Percentiles rank a stretch among this genome's conserved stretches.
Evolutionary conservation across 92 coral and sea anemone species (phyloP).

Genomic region (Parazoanthus darwini): DNA sequence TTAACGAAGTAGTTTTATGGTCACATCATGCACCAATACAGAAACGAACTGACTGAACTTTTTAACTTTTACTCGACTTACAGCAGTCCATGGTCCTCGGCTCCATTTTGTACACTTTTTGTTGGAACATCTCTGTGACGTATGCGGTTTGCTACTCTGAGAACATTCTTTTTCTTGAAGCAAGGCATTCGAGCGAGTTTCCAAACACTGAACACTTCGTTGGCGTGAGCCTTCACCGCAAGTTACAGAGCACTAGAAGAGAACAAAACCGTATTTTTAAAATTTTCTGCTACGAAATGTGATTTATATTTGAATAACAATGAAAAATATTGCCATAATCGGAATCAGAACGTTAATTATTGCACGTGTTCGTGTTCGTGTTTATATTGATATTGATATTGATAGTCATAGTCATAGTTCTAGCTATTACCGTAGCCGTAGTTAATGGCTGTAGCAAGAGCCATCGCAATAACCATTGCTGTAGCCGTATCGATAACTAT

Average conservation of each 20-base stretch:
- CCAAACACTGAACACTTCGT: conserved; percentile 37
- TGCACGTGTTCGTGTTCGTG: too few species aligned
- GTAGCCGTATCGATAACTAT: not conserved
- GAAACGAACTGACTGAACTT: not conserved
- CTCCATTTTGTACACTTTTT: conserved; percentile 35
- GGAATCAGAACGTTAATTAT: too few species aligned
- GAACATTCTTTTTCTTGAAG: conserved; percentile 27
- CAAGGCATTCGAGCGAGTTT: conserved; percentile 14
- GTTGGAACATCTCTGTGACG: conserved; percentile 20
- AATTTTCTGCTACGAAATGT: too few species aligned
- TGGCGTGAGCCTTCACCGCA: conserved; percentile 36
- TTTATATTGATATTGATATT: too few species aligned
- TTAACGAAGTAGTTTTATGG: too few species aligned
- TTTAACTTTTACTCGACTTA: not conserved
- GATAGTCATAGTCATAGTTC: too few species aligned
- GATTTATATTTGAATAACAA: not conserved
- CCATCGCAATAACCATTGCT: not conserved
- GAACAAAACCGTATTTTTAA: not conserved
- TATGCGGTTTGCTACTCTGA: conserved; percentile 11
- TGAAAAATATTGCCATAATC: not conserved
- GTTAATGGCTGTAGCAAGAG: not conserved
- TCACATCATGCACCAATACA: not conserved
- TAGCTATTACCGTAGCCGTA: not conserved
- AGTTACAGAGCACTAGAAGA: conserved; percentile 26
- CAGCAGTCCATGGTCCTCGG: conserved; percentile 34